Evolutionary conservation across 2,888 invertebrate genomes (phyloP).

Genomic region (Lasius platythorax): DNA sequence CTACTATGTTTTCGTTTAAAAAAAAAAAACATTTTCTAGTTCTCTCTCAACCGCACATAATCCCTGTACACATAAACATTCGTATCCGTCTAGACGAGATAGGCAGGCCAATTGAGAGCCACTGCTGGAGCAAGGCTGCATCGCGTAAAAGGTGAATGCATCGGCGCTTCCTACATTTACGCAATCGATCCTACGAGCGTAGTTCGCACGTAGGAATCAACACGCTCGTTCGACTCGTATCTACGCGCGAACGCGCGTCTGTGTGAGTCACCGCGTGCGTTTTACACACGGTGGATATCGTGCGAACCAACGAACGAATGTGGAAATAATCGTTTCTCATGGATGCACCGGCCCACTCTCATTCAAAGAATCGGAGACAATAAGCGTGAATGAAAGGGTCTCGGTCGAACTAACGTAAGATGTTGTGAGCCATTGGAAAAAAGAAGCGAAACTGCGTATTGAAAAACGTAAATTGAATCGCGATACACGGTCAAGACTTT

Average conservation of each 20-base stretch:
- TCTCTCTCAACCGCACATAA: neutral
- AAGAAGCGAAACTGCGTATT: neutral
- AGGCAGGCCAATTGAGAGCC: conserved; percentile 72
- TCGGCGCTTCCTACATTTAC: conserved; percentile 84
- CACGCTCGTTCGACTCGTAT: conserved; percentile 51
- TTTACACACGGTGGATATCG: conserved; percentile 58
- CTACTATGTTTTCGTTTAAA: neutral
- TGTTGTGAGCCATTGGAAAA: conserved; percentile 1
- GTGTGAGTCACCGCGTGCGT: conserved; percentile 19
- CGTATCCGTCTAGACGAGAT: neutral
- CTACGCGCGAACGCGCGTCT: conserved; percentile 41
- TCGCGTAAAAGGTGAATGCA: conserved; percentile 83
- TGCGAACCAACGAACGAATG: conserved; percentile 66
- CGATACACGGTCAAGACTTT: conserved; percentile 26
- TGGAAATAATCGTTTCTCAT: conserved; percentile 74
- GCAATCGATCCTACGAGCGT: conserved; percentile 80
- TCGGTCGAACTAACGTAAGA: conserved; percentile 48
- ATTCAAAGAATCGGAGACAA: conserved; percentile 70
- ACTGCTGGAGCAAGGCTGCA: conserved; percentile 80
- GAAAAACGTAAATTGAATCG: conserved; percentile 16
- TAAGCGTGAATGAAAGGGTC: conserved; percentile 70
- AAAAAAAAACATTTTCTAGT: neutral
- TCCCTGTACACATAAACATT: neutral
- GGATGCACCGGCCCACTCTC: conserved; percentile 71
- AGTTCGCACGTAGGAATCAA: conserved; percentile 75